phyloP scores from a whole-genome alignment of 2,888 invertebrate genomes.

The Dicycla oo region DNA sequence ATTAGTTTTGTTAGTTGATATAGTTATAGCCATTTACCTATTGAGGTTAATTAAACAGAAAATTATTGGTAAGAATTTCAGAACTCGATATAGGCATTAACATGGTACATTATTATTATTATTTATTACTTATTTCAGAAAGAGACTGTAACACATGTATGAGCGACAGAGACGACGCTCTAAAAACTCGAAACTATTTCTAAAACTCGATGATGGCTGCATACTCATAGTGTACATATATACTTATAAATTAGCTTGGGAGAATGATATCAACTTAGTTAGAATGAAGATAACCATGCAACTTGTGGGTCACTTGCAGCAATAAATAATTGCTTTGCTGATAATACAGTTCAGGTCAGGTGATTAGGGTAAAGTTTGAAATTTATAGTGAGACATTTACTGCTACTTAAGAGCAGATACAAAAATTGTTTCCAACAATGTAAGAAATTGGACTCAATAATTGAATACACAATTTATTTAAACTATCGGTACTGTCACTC shows the following conservation, averaged over 20 bases:
- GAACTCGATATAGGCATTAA: neutral
- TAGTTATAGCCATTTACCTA: neutral
- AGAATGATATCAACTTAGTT: neutral
- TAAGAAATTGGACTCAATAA: too few relatives aligned
- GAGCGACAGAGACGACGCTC: neutral
- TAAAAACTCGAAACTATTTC: neutral
- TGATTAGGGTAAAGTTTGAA: neutral
- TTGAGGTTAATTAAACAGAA: neutral
- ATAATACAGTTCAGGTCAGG: neutral
- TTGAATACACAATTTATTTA: neutral
- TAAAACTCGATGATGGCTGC: neutral
- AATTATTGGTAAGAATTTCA: neutral
- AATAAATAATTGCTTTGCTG: slow-evolving; percentile 6
- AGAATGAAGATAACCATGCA: slow-evolving; percentile 10
- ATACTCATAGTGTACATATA: neutral
- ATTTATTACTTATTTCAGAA: neutral
- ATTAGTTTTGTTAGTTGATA: neutral
- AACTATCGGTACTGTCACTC: neutral
- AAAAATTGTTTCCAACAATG: neutral
- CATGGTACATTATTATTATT: too few relatives aligned
- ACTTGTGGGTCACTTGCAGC: slow-evolving; percentile 1
- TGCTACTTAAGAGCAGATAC: neutral
- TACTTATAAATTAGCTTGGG: neutral
- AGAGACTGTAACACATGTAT: too few relatives aligned
- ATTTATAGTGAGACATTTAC: neutral